Conservation (phyloP, 2,888 invertebrate species). For the Leptothorax acervorum region DNA sequence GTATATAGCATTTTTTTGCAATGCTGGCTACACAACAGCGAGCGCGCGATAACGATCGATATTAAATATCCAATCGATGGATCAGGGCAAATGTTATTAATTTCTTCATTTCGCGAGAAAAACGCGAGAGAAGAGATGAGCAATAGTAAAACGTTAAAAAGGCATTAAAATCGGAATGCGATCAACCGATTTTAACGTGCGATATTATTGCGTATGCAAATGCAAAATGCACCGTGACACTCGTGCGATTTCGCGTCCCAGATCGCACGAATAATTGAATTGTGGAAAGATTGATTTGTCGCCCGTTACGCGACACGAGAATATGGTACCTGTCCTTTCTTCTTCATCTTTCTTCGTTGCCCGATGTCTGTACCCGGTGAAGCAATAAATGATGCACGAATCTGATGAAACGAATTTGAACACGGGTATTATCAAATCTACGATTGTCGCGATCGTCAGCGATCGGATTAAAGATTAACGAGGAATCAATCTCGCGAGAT, state of each 20-base stretch:
- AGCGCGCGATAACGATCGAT: not conserved
- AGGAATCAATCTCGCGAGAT: slow-evolving; percentile 37
- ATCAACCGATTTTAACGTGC: not conserved
- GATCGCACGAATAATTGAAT: slow-evolving; percentile 17
- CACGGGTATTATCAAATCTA: slow-evolving; percentile 35
- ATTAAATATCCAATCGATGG: slow-evolving; percentile 33
- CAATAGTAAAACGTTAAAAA: not conserved
- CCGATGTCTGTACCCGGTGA: not conserved
- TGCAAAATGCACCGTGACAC: slow-evolving; percentile 16
- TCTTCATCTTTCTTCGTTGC: slow-evolving; percentile 3
- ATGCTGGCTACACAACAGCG: not conserved
- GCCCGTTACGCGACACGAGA: slow-evolving; percentile 8
- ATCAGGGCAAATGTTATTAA: not conserved
- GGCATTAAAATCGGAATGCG: not conserved
- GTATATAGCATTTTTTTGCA: not conserved
- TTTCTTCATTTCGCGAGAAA: not conserved
- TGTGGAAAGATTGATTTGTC: slow-evolving; percentile 22
- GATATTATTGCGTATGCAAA: slow-evolving; percentile 15
- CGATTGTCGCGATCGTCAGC: slow-evolving; percentile 23
- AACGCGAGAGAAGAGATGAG: not conserved
- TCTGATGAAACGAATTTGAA: slow-evolving; percentile 32
- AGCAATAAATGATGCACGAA: slow-evolving; percentile 46
- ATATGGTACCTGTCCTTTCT: not conserved
- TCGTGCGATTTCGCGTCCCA: slow-evolving; percentile 16
- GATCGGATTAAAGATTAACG: slow-evolving; percentile 36